A percentile compares a stretch with the other conserved stretches of the same genome.
Evolutionary conservation across 2,888 invertebrate species (phyloP).

Genomic region (Marronus borbonicus): DNA sequence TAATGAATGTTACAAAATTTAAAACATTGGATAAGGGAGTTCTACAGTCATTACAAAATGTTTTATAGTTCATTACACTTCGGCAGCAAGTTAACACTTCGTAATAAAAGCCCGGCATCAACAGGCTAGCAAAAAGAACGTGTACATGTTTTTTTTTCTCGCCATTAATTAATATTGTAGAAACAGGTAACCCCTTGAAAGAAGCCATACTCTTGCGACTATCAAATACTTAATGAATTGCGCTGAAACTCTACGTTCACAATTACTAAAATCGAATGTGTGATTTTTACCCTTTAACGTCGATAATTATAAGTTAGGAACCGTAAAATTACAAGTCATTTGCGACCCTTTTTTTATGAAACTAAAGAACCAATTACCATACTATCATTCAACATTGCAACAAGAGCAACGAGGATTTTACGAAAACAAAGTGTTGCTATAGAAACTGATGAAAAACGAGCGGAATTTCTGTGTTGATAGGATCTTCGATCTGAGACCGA

Average conservation of each 20-base stretch:
- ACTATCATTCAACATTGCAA: constrained; percentile 53
- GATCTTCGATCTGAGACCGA: constrained; percentile 52
- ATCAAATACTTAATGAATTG: constrained; percentile 45
- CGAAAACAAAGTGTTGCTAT: constrained; percentile 56
- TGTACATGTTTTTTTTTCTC: too few relatives aligned
- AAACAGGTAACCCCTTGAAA: constrained; percentile 4
- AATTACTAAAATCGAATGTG: constrained; percentile 33
- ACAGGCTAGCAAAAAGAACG: too few relatives aligned
- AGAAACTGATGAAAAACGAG: constrained; percentile 56
- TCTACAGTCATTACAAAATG: too few relatives aligned
- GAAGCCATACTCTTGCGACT: constrained; percentile 21
- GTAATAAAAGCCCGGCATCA: too few relatives aligned
- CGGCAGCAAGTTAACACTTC: too few relatives aligned
- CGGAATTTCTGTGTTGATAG: constrained; percentile 57
- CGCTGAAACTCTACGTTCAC: neutral
- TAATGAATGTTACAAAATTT: too few relatives aligned
- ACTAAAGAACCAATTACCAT: constrained; percentile 55
- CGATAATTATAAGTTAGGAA: constrained; percentile 46
- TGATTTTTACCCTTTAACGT: constrained; percentile 40
- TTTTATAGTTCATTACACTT: too few relatives aligned
- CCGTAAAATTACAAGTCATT: constrained; percentile 52
- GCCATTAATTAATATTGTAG: neutral
- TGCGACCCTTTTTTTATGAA: constrained; percentile 45
- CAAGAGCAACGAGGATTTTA: constrained; percentile 55
- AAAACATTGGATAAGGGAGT: too few relatives aligned